A percentile compares a stretch with the other conserved stretches of the same genome.
Evolutionary conservation across 1,140 invertebrate genomes (phyloP).

Genomic region (Dendrolimus kikuchii): DNA sequence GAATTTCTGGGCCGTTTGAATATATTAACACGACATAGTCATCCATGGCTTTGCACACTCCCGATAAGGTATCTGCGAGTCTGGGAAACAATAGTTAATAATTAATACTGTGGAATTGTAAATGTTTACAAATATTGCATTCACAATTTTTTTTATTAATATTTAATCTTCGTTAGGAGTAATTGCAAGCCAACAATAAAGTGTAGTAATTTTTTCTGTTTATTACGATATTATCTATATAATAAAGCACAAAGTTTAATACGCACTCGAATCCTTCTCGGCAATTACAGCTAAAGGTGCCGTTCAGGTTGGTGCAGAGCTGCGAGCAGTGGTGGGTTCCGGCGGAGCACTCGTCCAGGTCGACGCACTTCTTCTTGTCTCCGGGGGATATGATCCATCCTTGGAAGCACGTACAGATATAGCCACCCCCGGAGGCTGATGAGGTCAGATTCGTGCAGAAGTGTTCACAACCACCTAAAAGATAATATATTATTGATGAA

Average conservation of each 20-base stretch:
- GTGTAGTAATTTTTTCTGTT: too few species aligned
- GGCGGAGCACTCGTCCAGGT: slow-evolving; percentile 92
- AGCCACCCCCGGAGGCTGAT: slow-evolving; percentile 80
- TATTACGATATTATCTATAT: too few species aligned
- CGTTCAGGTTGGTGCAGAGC: slow-evolving; percentile 93
- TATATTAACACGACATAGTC: slow-evolving; percentile 78
- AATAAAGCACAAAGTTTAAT: neutral
- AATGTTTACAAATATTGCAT: too few species aligned
- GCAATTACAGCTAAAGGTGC: slow-evolving; percentile 91
- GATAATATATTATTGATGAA: too few species aligned
- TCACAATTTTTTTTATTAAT: too few species aligned
- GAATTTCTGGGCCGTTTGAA: slow-evolving; percentile 90
- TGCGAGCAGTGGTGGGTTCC: slow-evolving; percentile 93
- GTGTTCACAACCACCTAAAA: slow-evolving; percentile 91
- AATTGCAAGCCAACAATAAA: too few species aligned
- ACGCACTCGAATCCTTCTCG: slow-evolving; percentile 82
- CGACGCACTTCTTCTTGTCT: slow-evolving; percentile 85
- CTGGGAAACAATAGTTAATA: slow-evolving; percentile 31
- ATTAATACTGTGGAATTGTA: slow-evolving; percentile 1
- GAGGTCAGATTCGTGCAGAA: slow-evolving; percentile 87
- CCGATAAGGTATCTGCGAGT: slow-evolving; percentile 81
- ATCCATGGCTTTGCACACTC: slow-evolving; percentile 84
- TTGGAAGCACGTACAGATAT: slow-evolving; percentile 90
- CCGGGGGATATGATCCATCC: slow-evolving; percentile 87
- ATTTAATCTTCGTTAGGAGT: too few species aligned